Percentiles rank a stretch among this genome's conserved stretches.
Conservation (phyloP, 1,140 invertebrate species). For the Thaumetopoea pityocampa region DNA sequence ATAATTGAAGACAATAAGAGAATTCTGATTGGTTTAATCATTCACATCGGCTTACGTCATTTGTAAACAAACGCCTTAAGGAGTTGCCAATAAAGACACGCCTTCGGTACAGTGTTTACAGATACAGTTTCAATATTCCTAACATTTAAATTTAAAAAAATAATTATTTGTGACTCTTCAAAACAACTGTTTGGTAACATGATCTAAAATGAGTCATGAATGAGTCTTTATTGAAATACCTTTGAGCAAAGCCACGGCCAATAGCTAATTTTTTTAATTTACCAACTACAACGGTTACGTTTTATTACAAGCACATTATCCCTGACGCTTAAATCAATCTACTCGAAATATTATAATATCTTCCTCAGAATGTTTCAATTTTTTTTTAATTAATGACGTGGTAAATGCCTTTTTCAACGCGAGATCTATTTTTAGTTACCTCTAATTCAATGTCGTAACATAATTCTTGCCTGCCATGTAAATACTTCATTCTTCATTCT, state of each 20-base stretch:
- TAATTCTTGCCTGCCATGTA: constrained; percentile 33
- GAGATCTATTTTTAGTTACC: too few species aligned
- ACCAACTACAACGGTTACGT: too few species aligned
- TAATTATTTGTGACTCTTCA: background rate
- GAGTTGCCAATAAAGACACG: constrained; percentile 11
- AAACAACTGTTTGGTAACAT: background rate
- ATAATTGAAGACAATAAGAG: constrained; percentile 1
- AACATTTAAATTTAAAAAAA: background rate
- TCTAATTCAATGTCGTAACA: constrained; percentile 35
- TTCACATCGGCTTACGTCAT: background rate
- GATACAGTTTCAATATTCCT: background rate
- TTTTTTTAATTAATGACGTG: too few species aligned
- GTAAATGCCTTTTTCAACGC: too few species aligned
- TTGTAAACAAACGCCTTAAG: constrained; percentile 2
- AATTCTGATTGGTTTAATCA: constrained; percentile 1
- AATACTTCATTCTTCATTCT: constrained; percentile 51
- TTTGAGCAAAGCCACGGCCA: too few species aligned
- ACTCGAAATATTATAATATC: too few species aligned
- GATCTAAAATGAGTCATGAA: too few species aligned
- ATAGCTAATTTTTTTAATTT: too few species aligned
- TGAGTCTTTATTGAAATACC: too few species aligned
- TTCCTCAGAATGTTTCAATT: too few species aligned
- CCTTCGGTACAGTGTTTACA: background rate
- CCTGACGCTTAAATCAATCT: too few species aligned
- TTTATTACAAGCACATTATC: too few species aligned